Base-by-base conservation (phyloP, 2,888 invertebrate genomes). In the Siphonodentalium dalli region DNA sequence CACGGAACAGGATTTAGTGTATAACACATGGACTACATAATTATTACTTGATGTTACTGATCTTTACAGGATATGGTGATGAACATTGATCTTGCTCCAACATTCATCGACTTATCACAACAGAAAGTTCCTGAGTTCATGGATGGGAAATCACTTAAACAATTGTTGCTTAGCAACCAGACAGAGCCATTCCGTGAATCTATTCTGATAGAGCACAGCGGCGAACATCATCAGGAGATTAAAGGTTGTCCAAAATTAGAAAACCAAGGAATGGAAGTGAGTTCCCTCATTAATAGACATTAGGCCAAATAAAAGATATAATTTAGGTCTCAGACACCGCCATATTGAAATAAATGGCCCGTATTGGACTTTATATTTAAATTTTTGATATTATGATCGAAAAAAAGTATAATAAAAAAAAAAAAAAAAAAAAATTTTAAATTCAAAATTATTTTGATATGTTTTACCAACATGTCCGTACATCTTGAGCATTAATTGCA, bases 31-130 rank as follows among this genome's bases (percentile, higher is more conserved):
- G 11, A 20, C n/a, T 8, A 13, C 15, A 29, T 11, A 47, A 7
- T 15, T 39, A 7, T 29, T 23, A 15, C 74, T n/a, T n/a, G n/a
- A n/a, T n/a, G n/a, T n/a, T n/a, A n/a, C n/a, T n/a, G n/a, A 11
- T 73, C 79, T 0, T 68, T 83, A 1, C 81, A 86, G 56, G 74
- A 86, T 44, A 87, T 90, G 0, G 86, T 90, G 0, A 84, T 89
- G 7, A 87, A 89, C 65, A 87, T 93, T n/a, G 94, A 95, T 78
- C 73, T 95, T 34, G 90, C 90, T 2, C 90, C 93, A 0, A 93
- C 94, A 0, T 88, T 95, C 65, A 76, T 93, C 28, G 85, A 88
- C 50, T 83, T 93, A 71, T 90, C 90, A 0, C 58, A 88, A 0
- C 31, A 46, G 2, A 35, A 21, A 7, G 73, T 84, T 0, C 84